These are phyloP conservation scores for Tetraneura akinire DNA, from an alignment of 1,140 invertebrate genomes.

Conservation along the genomic window DNA sequence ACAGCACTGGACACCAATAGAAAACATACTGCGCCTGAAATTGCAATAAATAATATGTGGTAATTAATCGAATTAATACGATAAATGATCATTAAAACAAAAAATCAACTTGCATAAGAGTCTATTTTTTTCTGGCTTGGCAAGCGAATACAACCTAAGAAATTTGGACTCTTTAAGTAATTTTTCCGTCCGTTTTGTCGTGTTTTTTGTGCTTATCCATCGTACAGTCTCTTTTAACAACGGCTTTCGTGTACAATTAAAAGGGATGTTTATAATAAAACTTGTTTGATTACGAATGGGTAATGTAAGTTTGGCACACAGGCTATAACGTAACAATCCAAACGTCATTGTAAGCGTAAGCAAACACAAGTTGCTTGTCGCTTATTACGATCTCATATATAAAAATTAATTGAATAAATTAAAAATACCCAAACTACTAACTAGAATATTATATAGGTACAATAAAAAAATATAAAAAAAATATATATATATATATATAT, in stretches of 20 bases:
- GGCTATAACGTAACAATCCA: constrained; percentile 9
- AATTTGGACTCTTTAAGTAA: neutral
- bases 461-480: too few species aligned
- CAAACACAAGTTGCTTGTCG: too few species aligned
- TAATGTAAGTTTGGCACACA: constrained; percentile 12
- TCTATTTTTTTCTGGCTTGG: constrained; percentile 30
- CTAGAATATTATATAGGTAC: too few species aligned
- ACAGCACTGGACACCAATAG: constrained; percentile 84
- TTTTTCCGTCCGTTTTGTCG: neutral
- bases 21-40: constrained; percentile 75
- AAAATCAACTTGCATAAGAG: constrained; percentile 27
- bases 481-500: too few species aligned
- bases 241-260: neutral
- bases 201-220: constrained; percentile 15
- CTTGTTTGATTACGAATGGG: neutral
- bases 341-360: constrained; percentile 27
- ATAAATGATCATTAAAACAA: neutral
- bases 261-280: neutral
- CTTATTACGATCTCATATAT: too few species aligned
- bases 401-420: too few species aligned
- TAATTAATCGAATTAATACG: too few species aligned
- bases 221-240: neutral
- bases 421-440: too few species aligned
- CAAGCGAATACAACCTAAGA: constrained; percentile 13
- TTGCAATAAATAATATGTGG: constrained; percentile 54